These are phyloP conservation scores for Beroe forskalii DNA, from an alignment of 37 sponge, comb jelly and placozoan species.

Conservation along the genomic window DNA sequence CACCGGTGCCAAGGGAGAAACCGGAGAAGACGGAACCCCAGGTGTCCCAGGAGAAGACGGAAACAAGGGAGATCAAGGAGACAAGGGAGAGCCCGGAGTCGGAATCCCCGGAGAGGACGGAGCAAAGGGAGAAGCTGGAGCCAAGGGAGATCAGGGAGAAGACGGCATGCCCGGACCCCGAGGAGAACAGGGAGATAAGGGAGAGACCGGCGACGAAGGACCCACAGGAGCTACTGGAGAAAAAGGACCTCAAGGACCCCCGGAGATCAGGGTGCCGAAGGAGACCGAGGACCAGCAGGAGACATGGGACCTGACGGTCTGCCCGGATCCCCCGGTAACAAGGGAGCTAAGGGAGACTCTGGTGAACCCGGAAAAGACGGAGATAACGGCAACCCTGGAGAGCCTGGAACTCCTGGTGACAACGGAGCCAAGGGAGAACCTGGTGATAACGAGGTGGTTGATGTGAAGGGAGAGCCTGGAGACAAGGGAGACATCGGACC, in stretches of 20 bases:
- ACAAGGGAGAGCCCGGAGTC: background rate
- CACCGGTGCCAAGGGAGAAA: background rate
- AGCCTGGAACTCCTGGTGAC: background rate
- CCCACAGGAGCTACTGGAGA: background rate
- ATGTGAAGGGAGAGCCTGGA: background rate
- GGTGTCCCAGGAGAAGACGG: constrained; percentile 5
- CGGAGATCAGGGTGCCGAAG: constrained; percentile 42
- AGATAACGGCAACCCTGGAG: background rate
- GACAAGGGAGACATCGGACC: background rate
- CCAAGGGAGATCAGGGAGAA: constrained; percentile 65
- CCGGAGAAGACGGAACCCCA: background rate
- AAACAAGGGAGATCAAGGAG: constrained; percentile 17
- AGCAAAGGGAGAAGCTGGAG: constrained; percentile 35
- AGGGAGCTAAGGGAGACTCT: constrained; percentile 54
- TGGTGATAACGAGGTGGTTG: constrained; percentile 25
- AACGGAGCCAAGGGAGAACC: constrained; percentile 44
- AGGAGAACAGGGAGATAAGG: background rate
- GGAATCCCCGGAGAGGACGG: too few relatives aligned
- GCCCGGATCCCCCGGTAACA: background rate
- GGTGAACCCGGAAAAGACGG: background rate
- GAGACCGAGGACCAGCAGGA: constrained; percentile 4
- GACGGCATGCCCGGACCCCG: constrained; percentile 3
- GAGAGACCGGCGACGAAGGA: constrained; percentile 2
- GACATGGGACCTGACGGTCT: background rate
- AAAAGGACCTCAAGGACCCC: background rate